Base-by-base conservation (phyloP, 2,888 invertebrate genomes). In the Melanchra persicariae region DNA sequence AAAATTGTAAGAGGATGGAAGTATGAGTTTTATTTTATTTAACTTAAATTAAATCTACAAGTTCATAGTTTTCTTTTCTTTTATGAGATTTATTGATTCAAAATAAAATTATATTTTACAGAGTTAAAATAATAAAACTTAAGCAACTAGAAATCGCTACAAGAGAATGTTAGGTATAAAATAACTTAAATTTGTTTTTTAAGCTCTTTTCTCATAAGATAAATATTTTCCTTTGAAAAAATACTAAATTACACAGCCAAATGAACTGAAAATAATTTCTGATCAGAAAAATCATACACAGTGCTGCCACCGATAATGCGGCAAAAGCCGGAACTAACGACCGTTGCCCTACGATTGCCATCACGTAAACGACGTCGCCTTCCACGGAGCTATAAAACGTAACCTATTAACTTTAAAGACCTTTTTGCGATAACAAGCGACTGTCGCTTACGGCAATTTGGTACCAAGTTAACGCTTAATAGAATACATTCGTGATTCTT, bases 261-360 rank as follows among this genome's bases (percentile, higher is more conserved):
- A 65, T 47, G 37, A 66, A 55, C 54, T 51, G 64, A 62, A 70
- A 78, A 43, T 34, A 15, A 61, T 49, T 68, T 72, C 62, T 54
- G 26, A 57, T 74, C 63, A 63, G 19, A 40, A 70, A 66, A 77
- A 75, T 64, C 58, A 47, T 45, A 70, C 57, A 86, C 77, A 90
- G 92, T 93, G 93, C 93, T 92, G 93, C 93, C 88, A 66, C 55
- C 26, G 55, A 69, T 66, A 34, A 37, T 43, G 74, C 89, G 93
- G 91, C 87, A 88, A 90, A 80, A 24, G 74, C 72, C 64, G 84
- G 93, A 94, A 94, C 94, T 93, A 93, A 86, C 69, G 37, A 68
- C 65, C 62, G 73, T 71, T 76, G 69, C 68, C 69, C 84, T 86
- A 81, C 79, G 79, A 81, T 81, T 83, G 79, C 77, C 79, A 79